Evolutionary conservation across 2,888 invertebrate genomes (phyloP), one percentile per base, ranked within the genome.

Genomic region (Diarsia brunnea): DNA sequence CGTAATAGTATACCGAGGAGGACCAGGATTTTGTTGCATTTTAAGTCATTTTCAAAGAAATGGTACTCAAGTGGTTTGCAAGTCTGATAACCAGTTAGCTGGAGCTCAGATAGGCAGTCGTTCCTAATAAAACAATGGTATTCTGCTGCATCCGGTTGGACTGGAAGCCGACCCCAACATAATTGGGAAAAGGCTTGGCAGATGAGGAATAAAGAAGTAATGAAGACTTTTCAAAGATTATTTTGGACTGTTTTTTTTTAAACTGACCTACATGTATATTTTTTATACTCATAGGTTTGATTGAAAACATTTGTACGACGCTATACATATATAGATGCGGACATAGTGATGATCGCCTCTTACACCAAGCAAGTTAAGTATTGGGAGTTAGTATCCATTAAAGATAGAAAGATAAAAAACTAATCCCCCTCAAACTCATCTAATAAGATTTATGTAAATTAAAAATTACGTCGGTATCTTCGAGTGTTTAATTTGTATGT

Each of bases 391-490:
- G 43, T 5, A 43, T 47, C n/a, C 12, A 66, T 49, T 43, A 19
- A 47, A 76, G 27, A 38, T 4, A 55, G 0, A 27, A 4, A 58
- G 21, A 51, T 31, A 75, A 67, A 67, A 77, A 68, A 47, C 10
- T 10, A 19, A 68, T 60, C 27, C 31, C 43, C 31, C 14, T 12
- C 24, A 58, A 66, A 43, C 21, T 49, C 47, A 78, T 53, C 43
- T 53, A 0, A 58, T 16, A 74, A 76, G 19, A 60, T 61, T 49
- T 38, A 69, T 55, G 49, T 61, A 24, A 79, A 81, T 81, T 55
- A 60, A 10, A 27, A 73, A 68, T 51, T 67, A 60, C 24, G 4
- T 70, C 16, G 60, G 31, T 53, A 58, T 21, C 45, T 38, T 58
- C 21, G 16, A 53, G n/a, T 63, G 21, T 66, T 63, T 47, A 73